Conservation (phyloP, 1,140 invertebrate species). For the Dinoponera quadriceps region DNA sequence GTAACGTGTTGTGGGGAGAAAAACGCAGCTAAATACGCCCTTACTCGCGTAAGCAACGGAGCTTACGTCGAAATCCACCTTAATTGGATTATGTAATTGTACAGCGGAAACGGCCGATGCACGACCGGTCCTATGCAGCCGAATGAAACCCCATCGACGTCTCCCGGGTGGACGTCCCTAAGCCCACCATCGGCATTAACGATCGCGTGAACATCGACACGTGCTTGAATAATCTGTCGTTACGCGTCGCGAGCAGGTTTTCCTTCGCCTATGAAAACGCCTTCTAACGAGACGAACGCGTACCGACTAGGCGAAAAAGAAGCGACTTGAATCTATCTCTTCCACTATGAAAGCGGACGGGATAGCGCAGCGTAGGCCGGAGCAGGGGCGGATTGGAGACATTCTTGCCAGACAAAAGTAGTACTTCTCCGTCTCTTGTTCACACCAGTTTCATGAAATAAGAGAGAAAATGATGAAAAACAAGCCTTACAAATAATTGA, state of each 20-base stretch:
- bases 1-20: conserved; percentile 1
- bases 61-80: neutral
- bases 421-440: neutral
- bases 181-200: conserved; percentile 42
- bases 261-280: conserved; percentile 52
- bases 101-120: conserved; percentile 15
- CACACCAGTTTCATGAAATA: neutral
- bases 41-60: neutral
- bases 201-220: conserved; percentile 42
- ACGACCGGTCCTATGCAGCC: conserved; percentile 3
- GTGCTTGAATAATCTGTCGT: conserved; percentile 31
- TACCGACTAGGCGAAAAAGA: conserved; percentile 60
- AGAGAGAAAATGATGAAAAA: too few relatives aligned
- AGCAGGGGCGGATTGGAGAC: conserved; percentile 8
- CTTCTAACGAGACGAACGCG: conserved; percentile 68
- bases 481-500: too few relatives aligned
- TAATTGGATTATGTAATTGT: conserved; percentile 52
- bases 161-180: neutral
- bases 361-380: conserved; percentile 45
- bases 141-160: conserved; percentile 32
- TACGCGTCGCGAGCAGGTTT: conserved; percentile 49
- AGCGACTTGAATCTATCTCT: conserved; percentile 57
- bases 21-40: neutral
- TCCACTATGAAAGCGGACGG: conserved; percentile 62
- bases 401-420: neutral